Conservation (phyloP, 2,888 invertebrate genomes). For the Andrena bucephala region DNA sequence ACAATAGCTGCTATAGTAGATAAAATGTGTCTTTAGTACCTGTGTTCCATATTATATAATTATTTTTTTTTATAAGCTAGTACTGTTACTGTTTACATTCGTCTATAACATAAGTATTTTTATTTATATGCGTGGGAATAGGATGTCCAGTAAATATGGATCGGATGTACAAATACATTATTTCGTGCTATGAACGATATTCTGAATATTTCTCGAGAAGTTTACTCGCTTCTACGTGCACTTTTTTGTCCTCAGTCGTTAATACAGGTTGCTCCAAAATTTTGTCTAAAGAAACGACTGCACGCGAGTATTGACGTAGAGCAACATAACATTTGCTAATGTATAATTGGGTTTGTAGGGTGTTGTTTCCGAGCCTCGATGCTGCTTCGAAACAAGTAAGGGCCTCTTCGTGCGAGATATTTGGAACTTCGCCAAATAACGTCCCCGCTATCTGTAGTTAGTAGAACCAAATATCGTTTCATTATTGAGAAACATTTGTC, state of each 20-base stretch:
- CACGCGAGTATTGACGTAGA: conserved; percentile 85
- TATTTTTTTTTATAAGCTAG: conserved; percentile 30
- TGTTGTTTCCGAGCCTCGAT: conserved; percentile 85
- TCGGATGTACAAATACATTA: conserved; percentile 55
- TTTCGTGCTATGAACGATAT: conserved; percentile 64
- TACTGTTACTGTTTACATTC: conserved; percentile 31
- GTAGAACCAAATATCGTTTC: conserved; percentile 2
- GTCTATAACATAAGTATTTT: conserved; percentile 26
- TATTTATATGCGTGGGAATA: conserved; percentile 27
- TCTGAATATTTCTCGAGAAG: conserved; percentile 77
- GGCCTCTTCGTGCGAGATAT: conserved; percentile 88
- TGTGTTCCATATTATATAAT: conserved; percentile 30
- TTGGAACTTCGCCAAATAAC: conserved; percentile 88
- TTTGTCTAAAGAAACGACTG: conserved; percentile 85
- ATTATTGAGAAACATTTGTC: background rate
- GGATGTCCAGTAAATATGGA: conserved; percentile 52
- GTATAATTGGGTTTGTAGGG: conserved; percentile 85
- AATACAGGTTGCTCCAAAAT: conserved; percentile 63
- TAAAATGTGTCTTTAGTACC: conserved; percentile 42
- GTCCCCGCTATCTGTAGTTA: conserved; percentile 86
- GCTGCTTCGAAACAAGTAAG: conserved; percentile 86
- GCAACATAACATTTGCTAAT: conserved; percentile 87
- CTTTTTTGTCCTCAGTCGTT: conserved; percentile 70
- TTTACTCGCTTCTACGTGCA: conserved; percentile 75
- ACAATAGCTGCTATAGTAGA: conserved; percentile 21